Percentiles rank a stretch among this genome's conserved stretches.
These are phyloP conservation scores for Lysiphlebus fabarum DNA, from an alignment of 1,140 invertebrate species.

Conservation along the genomic window DNA sequence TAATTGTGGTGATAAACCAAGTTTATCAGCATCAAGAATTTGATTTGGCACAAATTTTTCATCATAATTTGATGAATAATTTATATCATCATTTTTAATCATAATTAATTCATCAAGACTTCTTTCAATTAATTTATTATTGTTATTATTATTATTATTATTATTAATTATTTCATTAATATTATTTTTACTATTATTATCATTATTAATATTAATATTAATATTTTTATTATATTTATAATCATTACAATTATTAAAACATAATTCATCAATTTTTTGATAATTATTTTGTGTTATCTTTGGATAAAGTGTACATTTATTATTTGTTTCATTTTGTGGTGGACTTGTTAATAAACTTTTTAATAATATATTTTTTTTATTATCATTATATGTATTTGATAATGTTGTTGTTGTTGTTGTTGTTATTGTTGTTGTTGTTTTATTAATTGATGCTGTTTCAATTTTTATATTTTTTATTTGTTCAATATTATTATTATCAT, in stretches of 20 bases:
- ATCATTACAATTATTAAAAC: slow-evolving; percentile 39
- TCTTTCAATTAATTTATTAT: slow-evolving; percentile 30
- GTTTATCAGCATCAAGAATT: slow-evolving; percentile 53
- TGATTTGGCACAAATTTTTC: slow-evolving; percentile 53
- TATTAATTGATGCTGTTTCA: slow-evolving; percentile 4
- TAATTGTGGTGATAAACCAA: slow-evolving; percentile 60
- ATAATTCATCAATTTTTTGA: slow-evolving; percentile 34
- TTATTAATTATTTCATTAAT: slow-evolving; percentile 20
- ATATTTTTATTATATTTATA: too few species aligned
- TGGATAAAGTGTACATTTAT: slow-evolving; percentile 35
- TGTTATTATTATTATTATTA: not conserved
- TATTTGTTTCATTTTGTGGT: slow-evolving; percentile 22
- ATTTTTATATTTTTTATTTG: not conserved
- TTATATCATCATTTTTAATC: slow-evolving; percentile 49
- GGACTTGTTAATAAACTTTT: slow-evolving; percentile 38
- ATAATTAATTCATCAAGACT: slow-evolving; percentile 49
- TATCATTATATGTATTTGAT: slow-evolving; percentile 37
- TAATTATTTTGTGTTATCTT: slow-evolving; percentile 25
- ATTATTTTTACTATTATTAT: not conserved
- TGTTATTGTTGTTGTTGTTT: slow-evolving; percentile 3
- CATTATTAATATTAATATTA: slow-evolving; percentile 26
- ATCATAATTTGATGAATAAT: slow-evolving; percentile 52
- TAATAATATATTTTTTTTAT: slow-evolving; percentile 36
- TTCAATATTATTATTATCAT: slow-evolving; percentile 26
- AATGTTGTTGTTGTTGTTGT: slow-evolving; percentile 32